phyloP scores from a whole-genome alignment of 2,888 invertebrate species.

The Ennomos quercinarius region DNA sequence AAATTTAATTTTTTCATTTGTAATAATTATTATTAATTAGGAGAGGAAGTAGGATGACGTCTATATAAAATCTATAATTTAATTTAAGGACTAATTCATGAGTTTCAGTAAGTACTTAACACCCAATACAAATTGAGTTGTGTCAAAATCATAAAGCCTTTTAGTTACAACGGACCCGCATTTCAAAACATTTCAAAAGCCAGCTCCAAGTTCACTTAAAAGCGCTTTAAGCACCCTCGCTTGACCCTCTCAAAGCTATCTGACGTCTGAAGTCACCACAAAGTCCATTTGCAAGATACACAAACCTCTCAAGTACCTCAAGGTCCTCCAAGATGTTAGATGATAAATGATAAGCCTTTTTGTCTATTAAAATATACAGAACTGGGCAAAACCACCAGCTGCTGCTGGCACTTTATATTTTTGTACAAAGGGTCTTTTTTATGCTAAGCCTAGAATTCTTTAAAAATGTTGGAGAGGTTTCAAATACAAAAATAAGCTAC shows the following conservation, averaged over 20 bases:
- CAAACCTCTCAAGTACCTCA: slow-evolving; percentile 3
- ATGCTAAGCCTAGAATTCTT: too few species aligned
- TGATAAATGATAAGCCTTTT: slow-evolving; percentile 18
- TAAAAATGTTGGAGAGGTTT: too few species aligned
- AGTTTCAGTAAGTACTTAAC: too few species aligned
- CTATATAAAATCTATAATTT: too few species aligned
- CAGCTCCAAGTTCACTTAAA: not conserved
- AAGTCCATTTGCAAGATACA: slow-evolving; percentile 26
- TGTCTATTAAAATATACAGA: slow-evolving; percentile 14
- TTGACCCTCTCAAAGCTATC: slow-evolving; percentile 18
- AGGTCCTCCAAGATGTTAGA: not conserved
- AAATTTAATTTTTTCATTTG: too few species aligned
- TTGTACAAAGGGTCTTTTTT: not conserved
- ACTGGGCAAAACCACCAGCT: slow-evolving; percentile 11
- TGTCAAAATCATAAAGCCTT: too few species aligned
- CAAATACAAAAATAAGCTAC: too few species aligned
- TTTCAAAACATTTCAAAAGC: slow-evolving; percentile 21
- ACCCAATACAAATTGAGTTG: too few species aligned
- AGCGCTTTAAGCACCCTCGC: slow-evolving; percentile 7
- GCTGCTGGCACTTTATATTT: not conserved
- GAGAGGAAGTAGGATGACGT: too few species aligned
- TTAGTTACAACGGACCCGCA: slow-evolving; percentile 1
- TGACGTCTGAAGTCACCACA: slow-evolving; percentile 8
- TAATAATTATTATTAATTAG: too few species aligned
- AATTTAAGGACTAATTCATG: too few species aligned